A percentile compares a stretch with the other conserved stretches of the same genome.
Evolutionary conservation across 2,888 invertebrate genomes (phyloP).

Genomic region (Trimorus sp.): DNA sequence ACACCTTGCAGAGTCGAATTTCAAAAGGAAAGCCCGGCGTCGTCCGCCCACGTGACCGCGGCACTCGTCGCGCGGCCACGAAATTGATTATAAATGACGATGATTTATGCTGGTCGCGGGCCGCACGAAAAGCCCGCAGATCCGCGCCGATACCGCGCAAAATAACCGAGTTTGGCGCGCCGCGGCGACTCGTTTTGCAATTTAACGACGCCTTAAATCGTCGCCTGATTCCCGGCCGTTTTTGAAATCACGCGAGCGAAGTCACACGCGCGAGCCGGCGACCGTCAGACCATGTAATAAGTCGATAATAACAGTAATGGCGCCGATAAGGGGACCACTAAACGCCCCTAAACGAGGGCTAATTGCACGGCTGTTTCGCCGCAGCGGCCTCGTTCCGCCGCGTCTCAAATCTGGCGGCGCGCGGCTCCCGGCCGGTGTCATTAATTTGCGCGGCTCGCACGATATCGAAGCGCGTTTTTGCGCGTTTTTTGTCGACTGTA

Average conservation of each 20-base stretch:
- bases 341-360: slow-evolving; percentile 80
- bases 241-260: slow-evolving; percentile 57
- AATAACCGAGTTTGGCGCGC: slow-evolving; percentile 48
- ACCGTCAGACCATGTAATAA: slow-evolving; percentile 75
- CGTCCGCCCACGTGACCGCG: slow-evolving; percentile 47
- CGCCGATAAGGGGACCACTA: slow-evolving; percentile 78
- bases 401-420: slow-evolving; percentile 67
- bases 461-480: slow-evolving; percentile 67
- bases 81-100: slow-evolving; percentile 58
- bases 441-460: slow-evolving; percentile 75
- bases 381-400: slow-evolving; percentile 29
- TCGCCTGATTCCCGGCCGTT: slow-evolving; percentile 58
- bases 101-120: slow-evolving; percentile 43
- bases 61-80: neutral
- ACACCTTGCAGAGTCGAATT: slow-evolving; percentile 39
- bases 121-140: slow-evolving; percentile 29
- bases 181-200: slow-evolving; percentile 55
- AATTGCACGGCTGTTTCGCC: slow-evolving; percentile 75
- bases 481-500: slow-evolving; percentile 5
- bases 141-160: slow-evolving; percentile 36
- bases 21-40: slow-evolving; percentile 32
- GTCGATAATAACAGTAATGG: slow-evolving; percentile 81
- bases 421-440: slow-evolving; percentile 70
- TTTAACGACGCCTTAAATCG: slow-evolving; percentile 65
- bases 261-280: slow-evolving; percentile 63